Base-by-base conservation (phyloP, 2,797 vertebrate genomes). In the Schizothorax lantsangensis region DNA sequence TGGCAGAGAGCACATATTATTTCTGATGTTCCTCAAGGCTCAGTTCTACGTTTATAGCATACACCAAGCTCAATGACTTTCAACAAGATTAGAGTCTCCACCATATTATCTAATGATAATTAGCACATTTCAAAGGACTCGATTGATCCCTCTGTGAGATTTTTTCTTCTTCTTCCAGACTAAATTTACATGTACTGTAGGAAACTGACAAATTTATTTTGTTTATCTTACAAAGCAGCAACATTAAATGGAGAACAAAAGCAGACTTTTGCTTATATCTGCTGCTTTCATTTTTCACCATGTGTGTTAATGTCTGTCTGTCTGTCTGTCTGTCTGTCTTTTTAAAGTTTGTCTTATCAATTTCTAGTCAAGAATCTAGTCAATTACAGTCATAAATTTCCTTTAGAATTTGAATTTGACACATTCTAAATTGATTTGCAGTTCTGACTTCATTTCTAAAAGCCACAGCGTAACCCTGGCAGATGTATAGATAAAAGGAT, bases 61-160 rank as follows among this genome's bases (percentile, higher is more conserved):
- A 84, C 72, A 75, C 82, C 36, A 49, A 84, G 11, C 43, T 62
- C 59, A 84, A 38, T 84, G 57, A 84, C 40, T 75, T 49, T 66
- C 23, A 84, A 49, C 14, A 7, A 77, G 57, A 84, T 84, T 75
- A 77, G 23, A 26, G 30, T 62, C n/a, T 75, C 26, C 59, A 47
- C 82, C 36, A 75, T 45, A 49, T 45, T n/a, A 30, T 30, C 19
- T 84, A 66, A 84, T 66, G 21, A 62, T 75, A 84, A 75, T 84
- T 84, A 84, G 12, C 72, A 84, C 57, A 75, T 84, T 75, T 66
- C 57, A 75, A 75, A 74, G 23, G 26, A 47, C n/a, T 15, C 2
- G 5, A 40, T 17, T 82, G 80, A 82, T 71, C 23, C 33, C 33
- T 54, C 2, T 47, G 0, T 10, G 7, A n/a, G 40, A 3, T 43